phyloP scores from a whole-genome alignment of 2,113 vertebrate genomes.

The Perca fluviatilis region DNA sequence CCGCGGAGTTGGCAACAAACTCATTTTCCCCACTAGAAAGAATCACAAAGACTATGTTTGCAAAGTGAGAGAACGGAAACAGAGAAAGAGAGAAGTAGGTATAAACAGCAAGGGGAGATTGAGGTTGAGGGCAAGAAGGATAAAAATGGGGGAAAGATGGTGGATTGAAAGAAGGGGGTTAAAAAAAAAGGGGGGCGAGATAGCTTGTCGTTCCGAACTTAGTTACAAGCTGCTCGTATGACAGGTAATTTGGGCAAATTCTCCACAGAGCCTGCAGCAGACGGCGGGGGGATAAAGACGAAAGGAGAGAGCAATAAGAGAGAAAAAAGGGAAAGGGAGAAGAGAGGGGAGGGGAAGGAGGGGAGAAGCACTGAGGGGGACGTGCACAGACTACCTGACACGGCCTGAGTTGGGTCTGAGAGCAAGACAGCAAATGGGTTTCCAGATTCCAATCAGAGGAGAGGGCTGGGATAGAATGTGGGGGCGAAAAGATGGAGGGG shows the following conservation, averaged over 20 bases:
- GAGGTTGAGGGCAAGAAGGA: constrained; percentile 62
- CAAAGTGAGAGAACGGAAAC: constrained; percentile 27
- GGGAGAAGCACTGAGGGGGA: constrained; percentile 48
- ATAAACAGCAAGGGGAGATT: constrained; percentile 57
- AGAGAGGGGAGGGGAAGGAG: constrained; percentile 10
- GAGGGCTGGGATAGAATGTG: constrained; percentile 45
- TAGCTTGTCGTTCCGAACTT: too few relatives aligned
- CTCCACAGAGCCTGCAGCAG: constrained; percentile 83
- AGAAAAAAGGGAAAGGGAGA: constrained; percentile 43
- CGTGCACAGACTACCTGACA: constrained; percentile 81
- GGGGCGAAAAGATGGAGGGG: constrained; percentile 52
- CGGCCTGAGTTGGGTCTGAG: constrained; percentile 65
- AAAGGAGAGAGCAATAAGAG: constrained; percentile 75
- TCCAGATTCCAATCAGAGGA: constrained; percentile 83
- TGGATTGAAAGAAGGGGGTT: constrained; percentile 65
- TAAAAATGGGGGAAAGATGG: constrained; percentile 58
- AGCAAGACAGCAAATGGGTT: constrained; percentile 80
- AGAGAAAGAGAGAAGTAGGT: constrained; percentile 39
- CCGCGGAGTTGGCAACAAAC: constrained; percentile 57
- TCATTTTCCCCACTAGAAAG: constrained; percentile 64
- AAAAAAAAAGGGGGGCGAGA: too few relatives aligned
- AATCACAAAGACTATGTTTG: constrained; percentile 58
- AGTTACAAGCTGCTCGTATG: constrained; percentile 87
- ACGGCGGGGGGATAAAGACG: constrained; percentile 78
- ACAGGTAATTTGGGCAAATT: constrained; percentile 89